Conservation (phyloP, 37 sponge, comb jelly and placozoan genomes). For the Cladorhizidae sp. region DNA sequence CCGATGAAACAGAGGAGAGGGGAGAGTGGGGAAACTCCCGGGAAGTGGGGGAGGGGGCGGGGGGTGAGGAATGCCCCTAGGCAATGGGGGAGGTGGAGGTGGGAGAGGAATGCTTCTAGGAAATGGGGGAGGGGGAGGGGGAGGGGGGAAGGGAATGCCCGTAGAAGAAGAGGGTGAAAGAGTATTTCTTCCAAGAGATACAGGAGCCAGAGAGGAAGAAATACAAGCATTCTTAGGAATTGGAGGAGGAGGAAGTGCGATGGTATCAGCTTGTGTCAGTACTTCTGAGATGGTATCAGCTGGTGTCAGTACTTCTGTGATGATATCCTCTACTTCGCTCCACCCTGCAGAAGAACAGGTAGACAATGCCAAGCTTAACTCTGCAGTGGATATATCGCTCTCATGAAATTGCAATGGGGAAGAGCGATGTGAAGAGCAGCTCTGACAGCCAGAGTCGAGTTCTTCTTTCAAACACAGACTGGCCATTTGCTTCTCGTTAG, state of each 20-base stretch:
- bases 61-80: too few species aligned
- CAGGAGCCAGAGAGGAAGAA: too few species aligned
- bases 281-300: neutral
- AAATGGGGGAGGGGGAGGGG: slow-evolving; percentile 38
- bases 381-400: neutral
- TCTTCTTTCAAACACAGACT: neutral
- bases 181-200: too few species aligned
- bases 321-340: neutral
- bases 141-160: too few species aligned
- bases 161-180: too few species aligned
- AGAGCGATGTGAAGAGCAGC: neutral
- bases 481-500: too few species aligned
- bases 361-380: slow-evolving; percentile 32
- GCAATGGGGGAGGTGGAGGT: too few species aligned
- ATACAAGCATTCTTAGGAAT: too few species aligned
- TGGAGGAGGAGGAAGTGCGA: slow-evolving; percentile 35
- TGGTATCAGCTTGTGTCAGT: neutral
- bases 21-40: too few species aligned
- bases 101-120: neutral
- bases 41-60: too few species aligned
- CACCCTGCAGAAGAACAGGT: slow-evolving; percentile 6
- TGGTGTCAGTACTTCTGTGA: neutral
- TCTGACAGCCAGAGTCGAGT: slow-evolving; percentile 32
- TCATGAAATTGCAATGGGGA: slow-evolving; percentile 6
- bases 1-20: too few species aligned